Evolutionary conservation across 2,888 invertebrate species (phyloP), one percentile per base, ranked within the genome.

Genomic region (Clistopyga incitator): DNA sequence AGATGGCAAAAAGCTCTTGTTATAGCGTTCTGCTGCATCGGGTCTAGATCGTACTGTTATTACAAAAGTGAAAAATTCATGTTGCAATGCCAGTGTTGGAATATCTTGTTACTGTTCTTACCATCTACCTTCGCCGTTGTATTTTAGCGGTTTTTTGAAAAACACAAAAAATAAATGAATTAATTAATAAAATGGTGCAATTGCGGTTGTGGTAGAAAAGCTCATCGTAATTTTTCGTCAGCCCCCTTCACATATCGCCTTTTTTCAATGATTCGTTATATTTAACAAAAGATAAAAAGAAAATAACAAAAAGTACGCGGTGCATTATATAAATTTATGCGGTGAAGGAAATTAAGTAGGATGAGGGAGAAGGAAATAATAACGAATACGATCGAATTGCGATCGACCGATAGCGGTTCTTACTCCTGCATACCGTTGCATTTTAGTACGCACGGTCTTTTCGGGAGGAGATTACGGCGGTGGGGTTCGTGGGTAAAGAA

Each of bases 401-500:
- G 86, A 50, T 83, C 87, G 25, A 85, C 81, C 71, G 87, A 87
- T 61, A 87, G 86, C 54, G 87, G 84, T 76, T 89, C 90, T 18
- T 87, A 90, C 78, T 94, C 94, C 38, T 94, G 94, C 88, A 94
- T 94, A 78, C 94, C 94, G n/a, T 94, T 95, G 94, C 95, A 95
- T 93, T 95, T 95, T 93, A 93, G 93, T 71, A 90, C 92, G 18
- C 92, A 94, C 70, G 93, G 93, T 68, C 94, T 96, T 91, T 95
- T 96, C 91, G 95, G 95, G 80, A 95, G 95, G 87, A 94, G 95
- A 89, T 94, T 96, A 78, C 95, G 96, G 90, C 94, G 96, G 92
- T 96, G 96, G 96, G 96, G 96, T 84, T 96, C 96, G 88, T 96
- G 96, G 96, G 96, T 96, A 94, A 94, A 94, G 85, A 82, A 83